Conservation (phyloP, 2,113 vertebrate genomes). For the Dromas ardeola region DNA sequence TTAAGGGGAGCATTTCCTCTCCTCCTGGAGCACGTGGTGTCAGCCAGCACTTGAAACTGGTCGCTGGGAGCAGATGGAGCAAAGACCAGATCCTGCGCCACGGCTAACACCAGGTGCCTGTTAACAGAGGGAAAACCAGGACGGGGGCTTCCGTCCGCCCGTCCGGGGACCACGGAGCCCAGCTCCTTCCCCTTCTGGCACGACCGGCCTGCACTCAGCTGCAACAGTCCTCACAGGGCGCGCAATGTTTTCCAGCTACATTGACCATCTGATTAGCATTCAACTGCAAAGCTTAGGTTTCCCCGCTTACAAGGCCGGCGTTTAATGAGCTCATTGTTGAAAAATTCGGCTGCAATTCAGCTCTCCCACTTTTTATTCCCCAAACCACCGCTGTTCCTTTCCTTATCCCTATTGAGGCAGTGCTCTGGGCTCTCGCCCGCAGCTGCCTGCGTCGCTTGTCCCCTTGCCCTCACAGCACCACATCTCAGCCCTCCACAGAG, state of each 20-base stretch:
- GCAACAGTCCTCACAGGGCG: background rate
- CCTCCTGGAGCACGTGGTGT: background rate
- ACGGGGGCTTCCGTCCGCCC: rapidly evolving
- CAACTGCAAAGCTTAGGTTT: constrained; percentile 39
- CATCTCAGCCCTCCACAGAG: background rate
- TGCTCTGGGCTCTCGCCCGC: background rate
- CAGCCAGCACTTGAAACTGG: background rate
- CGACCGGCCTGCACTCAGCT: rapidly evolving
- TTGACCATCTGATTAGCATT: constrained; percentile 47
- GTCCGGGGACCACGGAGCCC: background rate
- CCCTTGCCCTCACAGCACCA: background rate
- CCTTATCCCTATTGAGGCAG: background rate
- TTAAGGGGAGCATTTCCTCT: constrained; percentile 32
- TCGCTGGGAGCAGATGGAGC: background rate
- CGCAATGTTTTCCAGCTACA: background rate
- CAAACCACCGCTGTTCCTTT: background rate
- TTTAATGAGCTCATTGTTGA: constrained; percentile 54
- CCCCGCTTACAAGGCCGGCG: background rate
- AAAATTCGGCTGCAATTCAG: constrained; percentile 27
- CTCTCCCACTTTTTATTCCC: constrained; percentile 1
- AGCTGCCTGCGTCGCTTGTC: background rate
- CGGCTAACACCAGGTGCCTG: background rate
- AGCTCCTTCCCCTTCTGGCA: background rate
- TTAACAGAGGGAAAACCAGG: background rate
- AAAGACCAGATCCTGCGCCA: background rate